phyloP scores from a whole-genome alignment of 2,888 invertebrate genomes.

The Megastigmus dorsalis region DNA sequence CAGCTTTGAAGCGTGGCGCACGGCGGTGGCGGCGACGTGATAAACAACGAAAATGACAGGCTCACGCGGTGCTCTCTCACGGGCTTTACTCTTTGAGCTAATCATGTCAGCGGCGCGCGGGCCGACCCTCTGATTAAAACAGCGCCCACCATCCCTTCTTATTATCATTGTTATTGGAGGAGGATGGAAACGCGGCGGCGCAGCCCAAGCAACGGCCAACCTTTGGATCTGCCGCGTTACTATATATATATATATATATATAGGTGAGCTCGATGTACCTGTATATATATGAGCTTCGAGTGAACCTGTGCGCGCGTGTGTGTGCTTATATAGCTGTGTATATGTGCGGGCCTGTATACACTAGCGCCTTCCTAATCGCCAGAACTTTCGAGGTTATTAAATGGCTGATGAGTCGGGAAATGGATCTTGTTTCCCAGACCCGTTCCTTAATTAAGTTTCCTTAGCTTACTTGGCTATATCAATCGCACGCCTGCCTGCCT shows the following conservation, averaged over 20 bases:
- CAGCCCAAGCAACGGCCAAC: too few relatives aligned
- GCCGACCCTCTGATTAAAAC: conserved; percentile 70
- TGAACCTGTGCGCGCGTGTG: neutral
- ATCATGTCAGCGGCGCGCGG: conserved; percentile 70
- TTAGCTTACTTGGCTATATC: conserved; percentile 53
- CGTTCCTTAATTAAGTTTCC: conserved; percentile 64
- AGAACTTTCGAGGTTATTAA: conserved; percentile 66
- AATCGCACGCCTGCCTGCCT: conserved; percentile 46
- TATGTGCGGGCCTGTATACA: conserved; percentile 25
- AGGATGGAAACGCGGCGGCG: conserved; percentile 31
- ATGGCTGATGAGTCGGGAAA: conserved; percentile 62
- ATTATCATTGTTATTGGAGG: conserved; percentile 68
- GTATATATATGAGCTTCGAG: too few relatives aligned
- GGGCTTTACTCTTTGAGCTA: conserved; percentile 63
- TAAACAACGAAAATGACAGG: conserved; percentile 69
- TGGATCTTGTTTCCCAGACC: conserved; percentile 59
- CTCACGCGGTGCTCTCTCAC: conserved; percentile 46
- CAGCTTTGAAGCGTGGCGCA: conserved; percentile 3
- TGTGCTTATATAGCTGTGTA: conserved; percentile 22
- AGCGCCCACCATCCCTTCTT: conserved; percentile 64
- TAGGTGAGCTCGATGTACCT: neutral
- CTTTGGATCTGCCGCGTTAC: conserved; percentile 46
- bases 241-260: neutral
- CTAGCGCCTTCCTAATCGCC: conserved; percentile 58
- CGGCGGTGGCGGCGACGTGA: conserved; percentile 57